A percentile compares a stretch with the other conserved stretches of the same genome.
Evolutionary conservation across 2,113 vertebrate genomes (phyloP).

Genomic region (Opisthocomus hoazin): DNA sequence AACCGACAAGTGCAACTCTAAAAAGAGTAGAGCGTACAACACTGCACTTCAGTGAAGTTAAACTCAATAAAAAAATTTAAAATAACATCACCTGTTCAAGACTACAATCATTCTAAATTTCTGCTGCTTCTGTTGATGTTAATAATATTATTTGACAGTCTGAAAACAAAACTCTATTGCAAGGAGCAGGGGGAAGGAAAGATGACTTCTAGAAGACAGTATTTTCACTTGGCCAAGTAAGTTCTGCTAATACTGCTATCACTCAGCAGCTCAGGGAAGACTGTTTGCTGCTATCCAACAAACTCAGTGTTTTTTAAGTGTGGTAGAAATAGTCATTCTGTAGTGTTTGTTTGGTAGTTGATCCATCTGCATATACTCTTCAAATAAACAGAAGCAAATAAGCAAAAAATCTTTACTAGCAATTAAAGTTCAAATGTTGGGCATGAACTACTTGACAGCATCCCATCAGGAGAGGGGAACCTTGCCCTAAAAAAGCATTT

Average conservation of each 20-base stretch:
- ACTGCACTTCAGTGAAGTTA: neutral
- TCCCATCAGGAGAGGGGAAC: neutral
- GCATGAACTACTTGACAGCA: neutral
- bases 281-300: neutral
- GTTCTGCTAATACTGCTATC: neutral
- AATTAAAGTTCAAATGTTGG: neutral
- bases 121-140: neutral
- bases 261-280: neutral
- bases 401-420: neutral
- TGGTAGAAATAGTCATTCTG: neutral
- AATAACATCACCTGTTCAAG: neutral
- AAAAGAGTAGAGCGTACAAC: neutral
- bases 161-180: neutral
- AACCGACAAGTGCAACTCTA: neutral
- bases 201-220: neutral
- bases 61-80: neutral
- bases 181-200: neutral
- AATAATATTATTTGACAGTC: neutral
- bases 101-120: neutral
- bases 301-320: neutral
- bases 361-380: neutral
- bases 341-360: fast-evolving
- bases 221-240: neutral
- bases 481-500: neutral
- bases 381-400: neutral